Evolutionary conservation across 1,140 invertebrate species (phyloP), one percentile per base, ranked within the genome.

Genomic region (Melanaphis sacchari): DNA sequence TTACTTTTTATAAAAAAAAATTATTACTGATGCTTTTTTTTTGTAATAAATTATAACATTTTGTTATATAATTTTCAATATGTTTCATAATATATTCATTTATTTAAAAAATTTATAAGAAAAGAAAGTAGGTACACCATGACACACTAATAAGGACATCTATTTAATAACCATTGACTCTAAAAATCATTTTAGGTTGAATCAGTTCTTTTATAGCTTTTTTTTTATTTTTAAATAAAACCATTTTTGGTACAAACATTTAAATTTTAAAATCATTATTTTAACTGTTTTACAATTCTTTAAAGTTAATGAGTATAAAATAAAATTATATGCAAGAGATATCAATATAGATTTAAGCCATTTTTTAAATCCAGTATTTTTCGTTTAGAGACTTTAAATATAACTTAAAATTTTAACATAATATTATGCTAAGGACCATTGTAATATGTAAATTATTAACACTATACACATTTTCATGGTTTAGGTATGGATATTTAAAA

Each of bases 161-260:
- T 41, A 66, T 26, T 90, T 43, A n/a, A 90, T 66, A 66, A 6
- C 18, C 49, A 54, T 26, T 49, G 36, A 26, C 49, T 90, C 40
- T 41, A 66, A 90, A 90, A 90, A 90, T 3, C 11, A 66, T 59
- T 90, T 46, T 81, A 22, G 59, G 5, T 40, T 84, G 49, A 92
- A 54, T 84, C 81, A 46, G 41, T 24, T 81, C 36, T 81, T 85
- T 93, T 84, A 85, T 36, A 38, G 31, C 15, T 2, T 91, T 46
- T 91, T 46, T 7, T 84, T 54, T 54, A 11, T 36, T 38, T 26
- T 85, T 54, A 93, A 41, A 11, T 0, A 31, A 54, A 85, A 41
- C 81, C 43, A 84, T 93, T 84, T 85, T 46, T 49, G 2, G 36
- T n/a, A 82, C 8, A 82, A 43, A 91, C 38, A 91, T 21, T 54